Percentiles rank a stretch among this genome's conserved stretches.
phyloP scores from a whole-genome alignment of 1,140 invertebrate species.

The Drosophila pseudoobscura region DNA sequence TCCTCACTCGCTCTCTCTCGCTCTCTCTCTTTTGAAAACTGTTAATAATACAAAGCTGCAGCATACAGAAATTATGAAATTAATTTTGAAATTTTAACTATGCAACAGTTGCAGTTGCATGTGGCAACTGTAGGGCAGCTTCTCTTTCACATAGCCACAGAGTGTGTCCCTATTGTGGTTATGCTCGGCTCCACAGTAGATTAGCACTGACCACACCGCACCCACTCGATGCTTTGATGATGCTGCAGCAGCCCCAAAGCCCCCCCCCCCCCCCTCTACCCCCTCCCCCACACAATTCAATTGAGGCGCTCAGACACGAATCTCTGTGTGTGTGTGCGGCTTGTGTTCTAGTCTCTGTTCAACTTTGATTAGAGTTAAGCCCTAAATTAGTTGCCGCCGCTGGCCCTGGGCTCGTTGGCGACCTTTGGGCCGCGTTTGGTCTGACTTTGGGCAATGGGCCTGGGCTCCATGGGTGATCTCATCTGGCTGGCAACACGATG shows the following conservation, averaged over 20 bases:
- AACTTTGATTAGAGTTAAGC: conserved; percentile 78
- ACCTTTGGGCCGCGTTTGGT: conserved; percentile 45
- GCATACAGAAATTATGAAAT: conserved; percentile 72
- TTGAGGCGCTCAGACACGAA: conserved; percentile 27
- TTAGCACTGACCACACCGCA: conserved; percentile 2
- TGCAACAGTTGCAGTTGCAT: conserved; percentile 55
- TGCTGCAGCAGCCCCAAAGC: conserved; percentile 8
- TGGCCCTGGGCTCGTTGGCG: conserved; percentile 23
- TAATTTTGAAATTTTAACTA: conserved; percentile 80
- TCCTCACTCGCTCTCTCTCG: conserved; percentile 1
- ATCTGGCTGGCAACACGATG: conserved; percentile 1
- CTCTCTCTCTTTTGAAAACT: conserved; percentile 8
- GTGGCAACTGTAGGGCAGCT: conserved; percentile 57
- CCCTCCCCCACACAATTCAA: conserved; percentile 11
- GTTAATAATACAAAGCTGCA: conserved; percentile 65
- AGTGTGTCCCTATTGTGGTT: conserved; percentile 35
- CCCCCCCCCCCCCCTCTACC: no score
- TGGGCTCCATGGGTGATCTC: conserved; percentile 28
- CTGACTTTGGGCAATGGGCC: conserved; percentile 3
- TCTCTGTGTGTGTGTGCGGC: conserved; percentile 53
- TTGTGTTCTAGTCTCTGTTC: conserved; percentile 49
- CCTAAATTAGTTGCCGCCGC: conserved; percentile 71
- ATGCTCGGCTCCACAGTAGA: conserved; percentile 11
- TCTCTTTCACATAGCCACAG: neutral
- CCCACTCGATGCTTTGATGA: conserved; percentile 7